Base-by-base conservation (phyloP, 2,888 invertebrate species). In the Cephus pygmeus region DNA sequence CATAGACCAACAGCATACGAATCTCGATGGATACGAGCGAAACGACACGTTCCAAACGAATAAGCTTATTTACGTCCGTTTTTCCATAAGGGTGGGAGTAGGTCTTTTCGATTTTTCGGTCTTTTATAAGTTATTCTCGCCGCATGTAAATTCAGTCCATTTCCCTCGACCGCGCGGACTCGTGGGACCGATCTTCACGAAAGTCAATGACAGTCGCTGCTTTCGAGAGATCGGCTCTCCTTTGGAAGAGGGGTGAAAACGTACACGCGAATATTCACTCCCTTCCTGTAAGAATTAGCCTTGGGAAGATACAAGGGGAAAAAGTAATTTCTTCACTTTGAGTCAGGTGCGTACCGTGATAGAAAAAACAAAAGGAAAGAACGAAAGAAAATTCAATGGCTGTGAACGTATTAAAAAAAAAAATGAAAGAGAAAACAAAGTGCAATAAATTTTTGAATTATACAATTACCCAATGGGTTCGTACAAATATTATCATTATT, bases 141-240 rank as follows among this genome's bases (percentile, higher is more conserved):
- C 12, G n/a, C 33, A 34, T 30, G 35, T 6, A 56, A 34, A n/a
- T 34, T n/a, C 74, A 23, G 34, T 73, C 74, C 15, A 9, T 73
- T 73, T n/a, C 11, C 71, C 3, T 34, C 90, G 90, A 82, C 93
- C 93, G 2, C 91, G 91, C 12, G 92, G 92, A 77, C 91, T 92
- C 0, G 92, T 92, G 0, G 84, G 75, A 34, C 91, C 85, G 40
- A 4, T 15, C 23, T 56, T 56, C 9, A 23, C 23, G 6, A 56
- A 56, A 23, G 40, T 56, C 40, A 56, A 56, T 56, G 23, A 56
- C 9, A 56, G 23, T 56, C 23, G 40, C 40, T 23, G 40, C 2
- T 56, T 56, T 56, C 23, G 23, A 56, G 15, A 56, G 2, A 23
- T 56, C 40, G 40, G 23, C 6, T 9, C 23, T 23, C 40, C 3